Conservation (phyloP, 1,140 invertebrate species). For the Drosophila truncata region DNA sequence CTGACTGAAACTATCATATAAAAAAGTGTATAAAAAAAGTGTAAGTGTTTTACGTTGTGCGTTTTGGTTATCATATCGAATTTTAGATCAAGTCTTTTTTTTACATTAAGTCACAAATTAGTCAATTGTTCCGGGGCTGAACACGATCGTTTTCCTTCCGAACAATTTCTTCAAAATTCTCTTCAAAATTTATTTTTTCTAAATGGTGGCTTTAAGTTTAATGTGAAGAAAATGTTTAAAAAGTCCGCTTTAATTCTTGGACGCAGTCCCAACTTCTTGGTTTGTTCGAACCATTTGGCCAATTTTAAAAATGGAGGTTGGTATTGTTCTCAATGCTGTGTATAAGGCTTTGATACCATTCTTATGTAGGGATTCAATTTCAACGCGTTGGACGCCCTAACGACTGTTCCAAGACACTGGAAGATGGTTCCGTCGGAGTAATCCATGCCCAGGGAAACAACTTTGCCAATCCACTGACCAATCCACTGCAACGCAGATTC, state of each 20-base stretch:
- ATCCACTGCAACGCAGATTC: conserved; percentile 4
- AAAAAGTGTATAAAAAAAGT: no score
- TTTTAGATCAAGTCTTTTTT: no score
- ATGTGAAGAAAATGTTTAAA: neutral
- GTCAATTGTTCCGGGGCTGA: neutral
- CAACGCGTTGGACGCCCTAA: neutral
- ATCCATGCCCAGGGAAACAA: neutral
- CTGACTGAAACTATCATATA: no score
- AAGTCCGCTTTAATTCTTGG: neutral
- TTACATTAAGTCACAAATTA: no score
- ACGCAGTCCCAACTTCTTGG: neutral
- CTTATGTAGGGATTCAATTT: neutral
- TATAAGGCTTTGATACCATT: neutral
- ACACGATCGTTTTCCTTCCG: neutral
- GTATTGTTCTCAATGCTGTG: neutral
- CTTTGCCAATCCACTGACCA: neutral
- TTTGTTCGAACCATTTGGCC: neutral
- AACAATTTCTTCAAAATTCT: neutral
- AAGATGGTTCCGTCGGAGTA: neutral
- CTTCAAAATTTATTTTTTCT: neutral
- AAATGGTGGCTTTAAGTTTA: neutral
- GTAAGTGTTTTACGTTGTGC: no score
- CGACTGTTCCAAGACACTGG: neutral
- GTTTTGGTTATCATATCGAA: no score
- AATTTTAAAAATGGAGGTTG: neutral